Evolutionary conservation across 2,797 vertebrate species (phyloP), one percentile per base, ranked within the genome.

Genomic region (Cyclura pinguis): DNA sequence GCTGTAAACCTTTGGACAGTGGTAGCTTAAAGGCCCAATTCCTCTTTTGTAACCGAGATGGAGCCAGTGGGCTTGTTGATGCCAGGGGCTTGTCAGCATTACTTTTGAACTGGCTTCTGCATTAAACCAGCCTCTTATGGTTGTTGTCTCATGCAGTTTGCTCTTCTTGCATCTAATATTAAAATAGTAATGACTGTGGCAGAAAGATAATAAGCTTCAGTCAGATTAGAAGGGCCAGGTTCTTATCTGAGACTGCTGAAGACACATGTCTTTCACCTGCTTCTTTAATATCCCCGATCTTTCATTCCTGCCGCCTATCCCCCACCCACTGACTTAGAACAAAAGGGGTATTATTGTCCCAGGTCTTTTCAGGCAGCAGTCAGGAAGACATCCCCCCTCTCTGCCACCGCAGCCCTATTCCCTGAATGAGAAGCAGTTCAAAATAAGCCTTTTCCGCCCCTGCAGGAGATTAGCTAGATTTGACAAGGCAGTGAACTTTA

Each of bases 221-320:
- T 96, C 97, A 97, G 97, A 98, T 97, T 96, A 97, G 97, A 97
- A 97, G 97, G 97, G 97, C 96, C 96, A 93, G 95, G 95, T 95
- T 96, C 97, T 97, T 98, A 98, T 98, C 97, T 96, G 93, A 89
- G 95, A 87, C 96, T 93, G 96, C 97, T 96, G 97, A 97, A 97
- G 96, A 96, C 97, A 96, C 97, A 96, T 93, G 96, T 96, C 97
- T 97, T 98, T 98, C 97, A 98, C 97, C 97, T 98, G 97, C 97
- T 97, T 96, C 97, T 97, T 97, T 97, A 97, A 97, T 97, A 97
- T 96, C 96, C 96, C 97, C 97, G 96, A 97, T 96, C 96, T 96
- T 96, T 96, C 97, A 97, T 95, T 97, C 95, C 95, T 95, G 95
- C 97, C 94, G 96, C 96, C 93, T 96, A 96, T 94, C 97, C 97